A percentile compares a stretch with the other conserved stretches of the same genome.
Conservation (phyloP, 2,888 invertebrate species). For the Apodemia duryi region DNA sequence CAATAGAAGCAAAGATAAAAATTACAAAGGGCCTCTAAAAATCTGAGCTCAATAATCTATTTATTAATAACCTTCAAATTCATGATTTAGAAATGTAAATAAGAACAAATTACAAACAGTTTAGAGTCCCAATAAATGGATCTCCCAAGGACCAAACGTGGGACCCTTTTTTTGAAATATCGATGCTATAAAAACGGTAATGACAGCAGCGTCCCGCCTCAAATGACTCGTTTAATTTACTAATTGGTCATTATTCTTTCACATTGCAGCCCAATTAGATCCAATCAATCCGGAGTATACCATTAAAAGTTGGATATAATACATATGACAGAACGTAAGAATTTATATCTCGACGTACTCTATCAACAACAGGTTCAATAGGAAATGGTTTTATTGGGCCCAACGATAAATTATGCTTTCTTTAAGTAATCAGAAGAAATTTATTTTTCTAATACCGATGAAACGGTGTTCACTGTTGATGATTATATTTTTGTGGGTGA, state of each 20-base stretch:
- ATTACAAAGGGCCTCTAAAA: background rate
- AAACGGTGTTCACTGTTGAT: slow-evolving; percentile 13
- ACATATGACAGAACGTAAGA: slow-evolving; percentile 52
- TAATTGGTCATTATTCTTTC: slow-evolving; percentile 70
- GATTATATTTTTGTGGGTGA: slow-evolving; percentile 1
- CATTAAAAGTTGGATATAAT: slow-evolving; percentile 43
- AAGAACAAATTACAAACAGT: background rate
- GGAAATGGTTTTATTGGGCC: slow-evolving; percentile 40
- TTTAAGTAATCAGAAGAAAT: slow-evolving; percentile 13
- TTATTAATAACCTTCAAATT: background rate
- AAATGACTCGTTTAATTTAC: slow-evolving; percentile 59
- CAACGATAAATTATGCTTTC: slow-evolving; percentile 21
- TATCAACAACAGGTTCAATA: slow-evolving; percentile 40
- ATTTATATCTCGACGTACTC: slow-evolving; percentile 40
- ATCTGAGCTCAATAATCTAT: background rate
- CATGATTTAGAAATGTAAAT: background rate
- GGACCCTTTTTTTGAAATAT: slow-evolving; percentile 30
- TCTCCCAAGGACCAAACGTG: slow-evolving; percentile 27
- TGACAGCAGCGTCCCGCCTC: slow-evolving; percentile 43
- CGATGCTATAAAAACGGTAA: slow-evolving; percentile 39
- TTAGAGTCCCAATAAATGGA: slow-evolving; percentile 16
- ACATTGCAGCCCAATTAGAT: slow-evolving; percentile 67
- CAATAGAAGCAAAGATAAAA: background rate
- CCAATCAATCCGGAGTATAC: slow-evolving; percentile 67
- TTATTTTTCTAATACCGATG: slow-evolving; percentile 15